Evolutionary conservation across 2,888 invertebrate species (phyloP).

Genomic region (Epirrita christyi): DNA sequence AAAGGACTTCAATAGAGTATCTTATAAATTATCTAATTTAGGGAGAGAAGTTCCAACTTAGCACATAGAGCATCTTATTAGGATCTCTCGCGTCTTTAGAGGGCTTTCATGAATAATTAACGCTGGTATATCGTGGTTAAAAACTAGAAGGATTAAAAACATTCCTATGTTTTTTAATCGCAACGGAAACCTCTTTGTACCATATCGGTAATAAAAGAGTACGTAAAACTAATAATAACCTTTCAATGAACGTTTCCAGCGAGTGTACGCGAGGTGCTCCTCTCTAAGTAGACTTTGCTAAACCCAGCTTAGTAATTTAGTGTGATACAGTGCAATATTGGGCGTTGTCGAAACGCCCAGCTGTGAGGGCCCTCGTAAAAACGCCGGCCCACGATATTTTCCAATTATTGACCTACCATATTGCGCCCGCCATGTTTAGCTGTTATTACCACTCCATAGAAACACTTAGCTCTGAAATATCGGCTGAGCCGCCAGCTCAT

Average conservation of each 20-base stretch:
- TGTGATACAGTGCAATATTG: conserved; percentile 40
- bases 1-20: no score
- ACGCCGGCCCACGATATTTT: conserved; percentile 50
- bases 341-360: conserved; percentile 40
- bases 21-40: no score
- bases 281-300: conserved; percentile 8
- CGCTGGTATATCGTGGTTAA: no score
- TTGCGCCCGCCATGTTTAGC: conserved; percentile 44
- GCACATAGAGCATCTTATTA: no score
- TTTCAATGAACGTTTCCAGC: background rate
- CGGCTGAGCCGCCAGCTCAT: conserved; percentile 19
- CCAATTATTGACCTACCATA: conserved; percentile 55
- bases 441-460: conserved; percentile 48
- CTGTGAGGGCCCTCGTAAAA: conserved; percentile 50
- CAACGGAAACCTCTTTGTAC: background rate
- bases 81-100: no score
- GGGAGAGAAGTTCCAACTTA: no score
- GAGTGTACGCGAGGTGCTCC: background rate
- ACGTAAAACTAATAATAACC: background rate
- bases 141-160: no score
- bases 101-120: no score
- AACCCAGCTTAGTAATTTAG: conserved; percentile 28
- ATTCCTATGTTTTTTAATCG: no score
- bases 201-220: background rate
- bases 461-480: conserved; percentile 35